Base-by-base conservation (phyloP, 2,113 vertebrate species). In the Cheirogaleus medius region DNA sequence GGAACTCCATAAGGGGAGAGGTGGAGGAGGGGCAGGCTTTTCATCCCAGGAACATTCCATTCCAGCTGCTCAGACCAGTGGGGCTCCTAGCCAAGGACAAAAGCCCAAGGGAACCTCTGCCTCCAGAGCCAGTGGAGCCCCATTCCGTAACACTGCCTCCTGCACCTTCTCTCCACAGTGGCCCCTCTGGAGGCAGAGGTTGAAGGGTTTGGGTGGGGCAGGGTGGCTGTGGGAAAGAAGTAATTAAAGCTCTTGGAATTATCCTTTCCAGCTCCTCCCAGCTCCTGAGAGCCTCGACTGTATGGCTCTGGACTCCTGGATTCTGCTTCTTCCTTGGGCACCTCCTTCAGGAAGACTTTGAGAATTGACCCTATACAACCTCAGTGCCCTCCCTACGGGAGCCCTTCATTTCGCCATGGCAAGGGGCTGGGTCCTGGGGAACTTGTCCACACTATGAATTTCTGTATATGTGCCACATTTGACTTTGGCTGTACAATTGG, bases 21-120 rank as follows among this genome's bases (percentile, higher is more conserved):
- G 54, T 86, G 94, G 95, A 73, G 94, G 96, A 95, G 87, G 94
- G 91, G 87, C 83, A 63, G 95, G 54, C 89, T 47, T 92, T 96
- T 84, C 90, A 77, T 95, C 95, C 96, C 86, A 74, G 81, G 98
- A 95, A 98, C 98, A 98, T 98, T 98, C 98, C 97, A 98, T 98
- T 98, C 98, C 34, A 69, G 64, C 96, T 95, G 91, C 90, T 97
- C 96, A 97, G 97, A 87, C 97, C 71, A 39, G n/a, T 91, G 77
- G 93, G 95, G 94, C 95, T 97, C 80, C 87, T 69, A 95, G 98
- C 98, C 98, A 97, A 97, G 92, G 92, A 97, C 87, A 95, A 74
- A 97, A 74, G 80, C 94, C 64, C 88, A 29, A 81, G 90, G 90
- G 92, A 89, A 87, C 60, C 87, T 95, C 90, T 68, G 92, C 92